Evolutionary conservation across 2,797 vertebrate species (phyloP).

Genomic region (Muscicapa striata): DNA sequence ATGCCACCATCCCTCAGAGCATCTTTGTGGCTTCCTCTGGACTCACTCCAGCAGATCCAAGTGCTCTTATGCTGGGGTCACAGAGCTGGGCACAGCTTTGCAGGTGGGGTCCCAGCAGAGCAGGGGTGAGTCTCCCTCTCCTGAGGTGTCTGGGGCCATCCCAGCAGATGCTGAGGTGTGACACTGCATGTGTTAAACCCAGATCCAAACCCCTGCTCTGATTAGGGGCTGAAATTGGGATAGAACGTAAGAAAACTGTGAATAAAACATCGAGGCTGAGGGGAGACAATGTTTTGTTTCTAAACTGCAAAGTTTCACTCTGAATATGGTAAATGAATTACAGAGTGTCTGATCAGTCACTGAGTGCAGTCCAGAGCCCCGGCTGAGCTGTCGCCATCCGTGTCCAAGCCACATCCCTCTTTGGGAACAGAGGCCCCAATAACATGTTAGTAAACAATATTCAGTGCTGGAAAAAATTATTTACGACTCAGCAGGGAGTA

Average conservation of each 20-base stretch:
- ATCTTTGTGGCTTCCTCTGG: not conserved
- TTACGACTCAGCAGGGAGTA: not conserved
- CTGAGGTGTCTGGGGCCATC: not conserved
- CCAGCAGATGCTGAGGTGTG: not conserved
- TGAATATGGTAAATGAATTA: not conserved
- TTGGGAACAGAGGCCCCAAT: not conserved
- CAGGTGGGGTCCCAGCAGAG: not conserved
- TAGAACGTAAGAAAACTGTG: accelerated
- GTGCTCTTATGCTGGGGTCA: not conserved
- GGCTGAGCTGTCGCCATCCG: accelerated
- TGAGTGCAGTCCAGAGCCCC: accelerated
- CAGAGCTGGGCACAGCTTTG: not conserved
- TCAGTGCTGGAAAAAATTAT: not conserved
- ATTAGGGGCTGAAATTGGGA: accelerated
- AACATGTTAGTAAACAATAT: constrained; percentile 22
- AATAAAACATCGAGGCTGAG: not conserved
- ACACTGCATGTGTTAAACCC: accelerated
- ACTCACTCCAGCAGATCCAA: not conserved
- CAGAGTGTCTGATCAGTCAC: not conserved
- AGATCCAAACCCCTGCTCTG: not conserved
- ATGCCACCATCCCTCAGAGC: not conserved
- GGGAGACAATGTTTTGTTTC: not conserved
- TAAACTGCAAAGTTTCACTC: not conserved
- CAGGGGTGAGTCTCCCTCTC: not conserved
- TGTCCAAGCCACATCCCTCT: not conserved